Evolutionary conservation across 2,797 vertebrate genomes (phyloP), one percentile per base, ranked within the genome.

Genomic region (Girardinus metallicus): DNA sequence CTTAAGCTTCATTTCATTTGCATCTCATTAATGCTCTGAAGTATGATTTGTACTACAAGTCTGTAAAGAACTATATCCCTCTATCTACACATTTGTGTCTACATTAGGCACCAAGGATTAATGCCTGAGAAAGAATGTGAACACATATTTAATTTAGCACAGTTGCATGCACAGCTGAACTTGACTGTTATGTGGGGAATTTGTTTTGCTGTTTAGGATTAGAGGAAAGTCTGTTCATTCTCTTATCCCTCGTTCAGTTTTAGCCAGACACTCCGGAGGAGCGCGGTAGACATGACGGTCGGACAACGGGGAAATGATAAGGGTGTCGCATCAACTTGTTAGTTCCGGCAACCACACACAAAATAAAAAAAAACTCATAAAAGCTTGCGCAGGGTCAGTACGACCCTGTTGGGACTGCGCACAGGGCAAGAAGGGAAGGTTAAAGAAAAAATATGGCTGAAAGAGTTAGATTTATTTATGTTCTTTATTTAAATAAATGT

Each of bases 1-100:
- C 70, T 77, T 83, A 78, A 85, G 82, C 91, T 91, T 92, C 77
- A 83, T 88, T 93, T 91, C 88, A 88, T 86, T 85, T 47, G 51
- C 36, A 36, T 51, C 80, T 86, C 23, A 0, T 68, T 43, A 76
- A 73, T 86, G 78, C 21, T n/a, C 39, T 43, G 26, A 46, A 64
- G 34, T 72, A 51, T 76, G 72, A 57, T 29, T 57, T 29, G n/a
- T 4, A 57, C n/a, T 29, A 29, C 9, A 1, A 29, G n/a, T 57
- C 10, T 57, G 11, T 29, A 55, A 47, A 47, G 15, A 47, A 47
- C 16, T 5, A 18, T 18, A 18, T 18, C 46, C 5, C 11, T 43
- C 44, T 46, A 15, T 46, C 44, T 46, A 46, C 72, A 70, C 82
- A 82, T 43, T 66, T 82, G 73, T 80, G 57, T 79, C 49, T 75